These are phyloP conservation scores for Sinotaia quadrata DNA, from an alignment of 2,888 invertebrate species.

Conservation along the genomic window DNA sequence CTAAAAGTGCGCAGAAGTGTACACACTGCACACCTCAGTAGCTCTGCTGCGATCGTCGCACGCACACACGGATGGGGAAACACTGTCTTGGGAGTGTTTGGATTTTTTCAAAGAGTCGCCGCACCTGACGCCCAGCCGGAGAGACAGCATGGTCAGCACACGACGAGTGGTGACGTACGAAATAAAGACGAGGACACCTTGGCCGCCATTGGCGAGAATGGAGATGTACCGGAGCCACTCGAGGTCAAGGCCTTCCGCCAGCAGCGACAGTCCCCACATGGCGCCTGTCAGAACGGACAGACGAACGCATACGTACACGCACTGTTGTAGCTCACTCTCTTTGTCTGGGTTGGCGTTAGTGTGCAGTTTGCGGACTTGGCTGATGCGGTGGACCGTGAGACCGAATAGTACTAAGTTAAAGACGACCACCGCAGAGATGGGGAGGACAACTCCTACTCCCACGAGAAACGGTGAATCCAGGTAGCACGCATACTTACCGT, in stretches of 20 bases:
- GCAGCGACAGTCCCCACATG: constrained; percentile 53
- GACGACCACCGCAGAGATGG: constrained; percentile 40
- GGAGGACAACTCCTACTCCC: constrained; percentile 42
- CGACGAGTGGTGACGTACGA: constrained; percentile 48
- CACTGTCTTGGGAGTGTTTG: too few relatives aligned
- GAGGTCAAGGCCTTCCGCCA: constrained; percentile 45
- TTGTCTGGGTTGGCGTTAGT: not conserved
- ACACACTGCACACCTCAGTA: too few relatives aligned
- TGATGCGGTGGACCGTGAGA: constrained; percentile 40
- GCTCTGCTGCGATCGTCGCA: too few relatives aligned
- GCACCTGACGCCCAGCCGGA: too few relatives aligned
- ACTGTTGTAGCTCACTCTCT: not conserved
- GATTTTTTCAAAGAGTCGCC: too few relatives aligned
- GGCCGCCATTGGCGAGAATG: constrained; percentile 45
- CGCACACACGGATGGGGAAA: too few relatives aligned
- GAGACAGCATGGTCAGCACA: constrained; percentile 27
- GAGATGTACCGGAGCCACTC: constrained; percentile 45
- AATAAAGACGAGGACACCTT: constrained; percentile 53
- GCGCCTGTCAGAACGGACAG: constrained; percentile 52
- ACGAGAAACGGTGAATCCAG: constrained; percentile 29
- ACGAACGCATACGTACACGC: constrained; percentile 47
- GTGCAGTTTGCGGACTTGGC: constrained; percentile 33
- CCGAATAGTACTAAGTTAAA: constrained; percentile 45
- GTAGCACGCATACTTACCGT: constrained; percentile 37
- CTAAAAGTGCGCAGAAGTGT: too few relatives aligned